Percentiles rank a stretch among this genome's conserved stretches.
phyloP scores from a whole-genome alignment of 2,797 vertebrate species.

The Tenualosa thibaudeaui region DNA sequence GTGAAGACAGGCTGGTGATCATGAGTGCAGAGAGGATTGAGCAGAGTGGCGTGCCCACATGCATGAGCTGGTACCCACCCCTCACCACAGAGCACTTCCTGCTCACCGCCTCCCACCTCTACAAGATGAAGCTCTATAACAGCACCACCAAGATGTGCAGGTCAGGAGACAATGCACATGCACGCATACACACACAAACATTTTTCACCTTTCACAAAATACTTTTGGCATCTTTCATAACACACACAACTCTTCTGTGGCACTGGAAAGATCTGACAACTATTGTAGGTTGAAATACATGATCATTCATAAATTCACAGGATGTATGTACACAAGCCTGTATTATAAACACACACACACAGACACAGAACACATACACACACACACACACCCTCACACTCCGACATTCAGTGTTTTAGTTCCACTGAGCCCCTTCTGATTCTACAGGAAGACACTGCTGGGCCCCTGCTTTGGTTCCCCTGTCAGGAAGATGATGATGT shows the following conservation, averaged over 20 bases:
- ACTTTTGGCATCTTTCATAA: background rate
- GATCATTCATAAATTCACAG: background rate
- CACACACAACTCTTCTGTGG: background rate
- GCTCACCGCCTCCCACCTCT: constrained; percentile 79
- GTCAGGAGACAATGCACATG: constrained; percentile 59
- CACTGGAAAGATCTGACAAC: too few relatives aligned
- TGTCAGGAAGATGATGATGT: constrained; percentile 77
- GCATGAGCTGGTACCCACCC: constrained; percentile 89
- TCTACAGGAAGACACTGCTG: constrained; percentile 82
- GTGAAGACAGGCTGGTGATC: constrained; percentile 72
- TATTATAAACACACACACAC: background rate
- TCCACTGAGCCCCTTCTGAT: background rate
- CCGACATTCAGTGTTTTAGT: too few relatives aligned
- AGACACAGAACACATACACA: background rate
- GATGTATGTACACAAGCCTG: background rate
- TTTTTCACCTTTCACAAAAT: background rate
- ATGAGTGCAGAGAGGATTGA: constrained; percentile 77
- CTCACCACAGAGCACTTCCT: constrained; percentile 84
- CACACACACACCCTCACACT: background rate
- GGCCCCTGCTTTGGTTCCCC: constrained; percentile 86
- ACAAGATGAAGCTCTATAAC: constrained; percentile 93
- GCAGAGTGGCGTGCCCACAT: constrained; percentile 80
- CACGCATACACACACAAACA: background rate
- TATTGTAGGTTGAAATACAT: too few relatives aligned
- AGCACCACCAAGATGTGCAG: constrained; percentile 90